A percentile compares a stretch with the other conserved stretches of the same genome.
These are phyloP conservation scores for Gasteruption jaculator DNA, from an alignment of 2,888 invertebrate species.

Conservation along the genomic window DNA sequence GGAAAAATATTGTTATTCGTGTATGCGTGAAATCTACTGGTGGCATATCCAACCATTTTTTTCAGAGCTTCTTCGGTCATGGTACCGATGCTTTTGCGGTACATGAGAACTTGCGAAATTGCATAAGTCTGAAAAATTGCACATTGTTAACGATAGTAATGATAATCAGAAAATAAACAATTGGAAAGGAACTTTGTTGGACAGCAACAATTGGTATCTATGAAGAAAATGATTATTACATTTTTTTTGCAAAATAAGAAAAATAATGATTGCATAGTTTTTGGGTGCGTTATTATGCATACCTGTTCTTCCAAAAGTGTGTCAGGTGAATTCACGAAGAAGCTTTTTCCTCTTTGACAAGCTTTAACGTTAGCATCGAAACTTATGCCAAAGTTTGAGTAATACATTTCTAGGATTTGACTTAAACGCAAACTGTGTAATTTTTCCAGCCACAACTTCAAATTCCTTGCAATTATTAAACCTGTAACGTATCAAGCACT, in stretches of 20 bases:
- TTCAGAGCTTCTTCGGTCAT: constrained; percentile 33
- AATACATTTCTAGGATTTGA: constrained; percentile 66
- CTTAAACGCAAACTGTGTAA: constrained; percentile 57
- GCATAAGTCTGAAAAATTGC: constrained; percentile 40
- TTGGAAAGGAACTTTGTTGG: not conserved
- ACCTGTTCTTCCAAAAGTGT: constrained; percentile 42
- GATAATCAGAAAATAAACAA: not conserved
- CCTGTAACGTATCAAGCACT: constrained; percentile 49
- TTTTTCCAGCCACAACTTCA: constrained; percentile 55
- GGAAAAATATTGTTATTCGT: constrained; percentile 31
- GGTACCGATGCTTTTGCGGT: constrained; percentile 33
- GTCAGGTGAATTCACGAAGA: constrained; percentile 44
- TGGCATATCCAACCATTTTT: constrained; percentile 29
- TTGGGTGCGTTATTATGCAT: constrained; percentile 8
- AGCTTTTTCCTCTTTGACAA: constrained; percentile 56
- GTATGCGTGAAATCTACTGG: constrained; percentile 31
- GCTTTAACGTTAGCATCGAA: constrained; percentile 58
- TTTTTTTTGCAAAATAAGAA: not conserved
- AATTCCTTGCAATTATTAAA: constrained; percentile 55
- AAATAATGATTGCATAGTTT: not conserved
- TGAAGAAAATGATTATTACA: not conserved
- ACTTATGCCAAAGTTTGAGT: constrained; percentile 60
- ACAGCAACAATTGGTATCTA: constrained; percentile 2
- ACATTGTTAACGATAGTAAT: constrained; percentile 10
- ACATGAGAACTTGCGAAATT: constrained; percentile 34